Conservation (phyloP, 1,140 invertebrate genomes). For the Maconellicoccus hirsutus region DNA sequence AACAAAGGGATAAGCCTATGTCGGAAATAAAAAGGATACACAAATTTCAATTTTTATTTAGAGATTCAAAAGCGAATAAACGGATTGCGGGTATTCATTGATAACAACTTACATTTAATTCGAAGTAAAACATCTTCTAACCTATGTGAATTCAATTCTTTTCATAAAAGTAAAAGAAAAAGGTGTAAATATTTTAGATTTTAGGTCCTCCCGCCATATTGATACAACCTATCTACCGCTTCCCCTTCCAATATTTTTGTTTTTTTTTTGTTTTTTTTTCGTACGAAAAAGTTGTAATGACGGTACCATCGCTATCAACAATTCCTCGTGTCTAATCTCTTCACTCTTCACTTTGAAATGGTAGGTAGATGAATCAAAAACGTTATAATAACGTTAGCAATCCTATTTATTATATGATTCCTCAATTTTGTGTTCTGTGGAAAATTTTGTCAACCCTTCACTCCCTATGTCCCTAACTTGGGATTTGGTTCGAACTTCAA, state of each 20-base stretch:
- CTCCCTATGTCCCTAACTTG: no score
- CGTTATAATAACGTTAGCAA: no score
- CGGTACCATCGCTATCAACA: background rate
- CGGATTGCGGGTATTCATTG: no score
- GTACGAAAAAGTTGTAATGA: background rate
- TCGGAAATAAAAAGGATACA: background rate
- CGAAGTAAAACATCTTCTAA: background rate
- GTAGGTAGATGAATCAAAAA: no score
- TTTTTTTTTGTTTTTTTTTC: constrained; percentile 1
- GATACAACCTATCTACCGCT: constrained; percentile 18
- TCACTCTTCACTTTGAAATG: no score
- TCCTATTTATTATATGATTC: no score
- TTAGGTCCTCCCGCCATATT: constrained; percentile 16
- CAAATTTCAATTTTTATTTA: background rate
- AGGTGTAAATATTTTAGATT: constrained; percentile 6
- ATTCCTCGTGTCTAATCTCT: background rate
- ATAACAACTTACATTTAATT: background rate
- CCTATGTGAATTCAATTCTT: background rate
- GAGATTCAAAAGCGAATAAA: no score
- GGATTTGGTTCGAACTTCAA: no score
- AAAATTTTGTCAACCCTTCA: no score
- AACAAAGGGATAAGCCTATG: constrained; percentile 2
- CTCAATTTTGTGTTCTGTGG: no score
- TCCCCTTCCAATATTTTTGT: background rate
- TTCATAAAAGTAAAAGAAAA: background rate